These are phyloP conservation scores for Budorcas taxicolor DNA, from an alignment of 2,113 vertebrate genomes.

Conservation along the genomic window DNA sequence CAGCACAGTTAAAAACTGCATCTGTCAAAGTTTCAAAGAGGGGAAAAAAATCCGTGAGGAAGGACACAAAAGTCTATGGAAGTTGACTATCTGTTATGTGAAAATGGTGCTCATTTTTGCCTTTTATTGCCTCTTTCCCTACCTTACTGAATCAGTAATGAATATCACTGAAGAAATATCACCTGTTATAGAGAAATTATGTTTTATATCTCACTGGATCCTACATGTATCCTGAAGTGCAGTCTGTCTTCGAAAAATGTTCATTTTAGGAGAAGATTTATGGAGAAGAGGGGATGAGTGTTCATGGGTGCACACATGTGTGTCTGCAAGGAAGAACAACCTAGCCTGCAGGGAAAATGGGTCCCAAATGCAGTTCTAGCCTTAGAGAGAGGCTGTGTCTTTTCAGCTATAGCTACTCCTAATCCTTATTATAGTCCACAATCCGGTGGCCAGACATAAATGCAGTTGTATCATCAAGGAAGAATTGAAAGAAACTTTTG, in stretches of 20 bases:
- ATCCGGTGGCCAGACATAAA: background rate
- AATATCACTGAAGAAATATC: constrained; percentile 73
- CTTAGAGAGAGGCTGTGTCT: background rate
- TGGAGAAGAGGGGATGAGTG: background rate
- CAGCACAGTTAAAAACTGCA: constrained; percentile 71
- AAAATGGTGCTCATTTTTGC: constrained; percentile 70
- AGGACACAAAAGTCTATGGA: constrained; percentile 67
- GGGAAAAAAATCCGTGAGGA: constrained; percentile 46
- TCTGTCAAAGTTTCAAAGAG: constrained; percentile 69
- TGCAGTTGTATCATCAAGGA: background rate
- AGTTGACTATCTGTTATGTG: constrained; percentile 61
- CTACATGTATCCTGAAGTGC: constrained; percentile 50
- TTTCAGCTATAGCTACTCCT: background rate
- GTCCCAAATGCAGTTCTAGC: background rate
- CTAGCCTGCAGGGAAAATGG: background rate
- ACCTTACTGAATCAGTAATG: constrained; percentile 59
- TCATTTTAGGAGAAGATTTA: constrained; percentile 7
- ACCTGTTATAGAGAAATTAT: constrained; percentile 51
- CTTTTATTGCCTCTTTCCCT: constrained; percentile 51
- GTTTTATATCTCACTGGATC: constrained; percentile 41
- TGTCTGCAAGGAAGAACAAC: background rate
- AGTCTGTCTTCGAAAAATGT: background rate
- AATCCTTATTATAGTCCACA: background rate
- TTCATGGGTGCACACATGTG: background rate
- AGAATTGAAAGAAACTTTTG: background rate